Evolutionary conservation across 2,888 invertebrate genomes (phyloP).

Genomic region (Trimorus sp.): DNA sequence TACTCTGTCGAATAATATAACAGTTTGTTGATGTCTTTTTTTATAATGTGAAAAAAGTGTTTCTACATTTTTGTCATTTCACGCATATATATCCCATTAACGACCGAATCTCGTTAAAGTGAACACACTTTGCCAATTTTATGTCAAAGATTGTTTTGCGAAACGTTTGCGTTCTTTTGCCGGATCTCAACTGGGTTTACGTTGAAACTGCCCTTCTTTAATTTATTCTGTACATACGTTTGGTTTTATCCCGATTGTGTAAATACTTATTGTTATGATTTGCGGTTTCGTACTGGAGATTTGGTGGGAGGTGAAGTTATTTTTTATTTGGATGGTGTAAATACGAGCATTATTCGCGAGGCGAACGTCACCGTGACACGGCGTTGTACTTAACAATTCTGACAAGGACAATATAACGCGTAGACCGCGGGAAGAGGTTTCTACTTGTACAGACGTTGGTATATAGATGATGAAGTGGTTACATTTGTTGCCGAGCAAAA

Average conservation of each 20-base stretch:
- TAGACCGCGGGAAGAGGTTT: slow-evolving; percentile 33
- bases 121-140: too few relatives aligned
- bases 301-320: slow-evolving; percentile 21
- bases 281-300: slow-evolving; percentile 1
- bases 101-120: too few relatives aligned
- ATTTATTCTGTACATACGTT: slow-evolving; percentile 53
- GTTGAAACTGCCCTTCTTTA: slow-evolving; percentile 1
- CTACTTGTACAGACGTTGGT: slow-evolving; percentile 62
- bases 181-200: not conserved
- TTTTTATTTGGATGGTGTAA: slow-evolving; percentile 44
- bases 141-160: not conserved
- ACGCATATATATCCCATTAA: too few relatives aligned
- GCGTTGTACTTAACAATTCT: slow-evolving; percentile 55
- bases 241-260: slow-evolving; percentile 48
- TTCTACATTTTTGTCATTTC: too few relatives aligned
- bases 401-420: slow-evolving; percentile 58
- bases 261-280: slow-evolving; percentile 52
- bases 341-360: slow-evolving; percentile 29
- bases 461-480: slow-evolving; percentile 50
- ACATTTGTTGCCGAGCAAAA: slow-evolving; percentile 56
- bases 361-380: slow-evolving; percentile 32
- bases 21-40: too few relatives aligned
- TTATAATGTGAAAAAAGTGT: too few relatives aligned
- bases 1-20: too few relatives aligned
- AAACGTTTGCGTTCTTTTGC: not conserved